Evolutionary conservation across 2,888 invertebrate species (phyloP), one percentile per base, ranked within the genome.

Genomic region (Pelosia muscerda): DNA sequence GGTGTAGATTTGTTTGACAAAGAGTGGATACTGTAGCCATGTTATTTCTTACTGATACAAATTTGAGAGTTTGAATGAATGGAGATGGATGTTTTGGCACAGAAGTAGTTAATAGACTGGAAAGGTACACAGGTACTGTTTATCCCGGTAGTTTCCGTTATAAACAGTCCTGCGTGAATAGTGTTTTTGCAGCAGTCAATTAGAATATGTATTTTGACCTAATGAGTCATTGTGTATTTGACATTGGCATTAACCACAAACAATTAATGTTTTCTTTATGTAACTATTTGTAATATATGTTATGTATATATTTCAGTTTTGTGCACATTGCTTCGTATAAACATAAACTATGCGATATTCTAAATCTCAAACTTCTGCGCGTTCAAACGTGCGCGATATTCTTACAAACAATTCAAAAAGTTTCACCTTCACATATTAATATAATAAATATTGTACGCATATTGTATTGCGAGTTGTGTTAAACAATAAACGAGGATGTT

Each of bases 381-480:
- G n/a, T n/a, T n/a, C n/a, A n/a, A n/a, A n/a, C 15, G 42, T 19
- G 49, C n/a, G n/a, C 49, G 8, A n/a, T 49, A 19, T 49, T 49
- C n/a, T n/a, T 19, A 9, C 8, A 8, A 49, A n/a, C 19, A 8
- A 49, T 9, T 19, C n/a, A 8, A 49, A 49, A 19, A n/a, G n/a
- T 49, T n/a, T 49, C 19, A 15, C 19, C 42, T 19, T 42, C 19
- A 42, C 42, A 6, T 42, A 49, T 49, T 49, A 49, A 49, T 49
- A n/a, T 49, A 49, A 49, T n/a, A 49, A 49, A 49, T 49, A 49
- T 49, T 49, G 49, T 49, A 9, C 62, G 64, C 53, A 23, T 22
- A 28, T 54, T 22, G 49, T 26, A 19, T n/a, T 31, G 28, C 31
- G 1, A 62, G 15, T 22, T 3, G 2, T 54, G 6, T 54, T n/a